A percentile compares a stretch with the other conserved stretches of the same genome.
Conservation (phyloP, 2,113 vertebrate genomes). For the Fregata magnificens region DNA sequence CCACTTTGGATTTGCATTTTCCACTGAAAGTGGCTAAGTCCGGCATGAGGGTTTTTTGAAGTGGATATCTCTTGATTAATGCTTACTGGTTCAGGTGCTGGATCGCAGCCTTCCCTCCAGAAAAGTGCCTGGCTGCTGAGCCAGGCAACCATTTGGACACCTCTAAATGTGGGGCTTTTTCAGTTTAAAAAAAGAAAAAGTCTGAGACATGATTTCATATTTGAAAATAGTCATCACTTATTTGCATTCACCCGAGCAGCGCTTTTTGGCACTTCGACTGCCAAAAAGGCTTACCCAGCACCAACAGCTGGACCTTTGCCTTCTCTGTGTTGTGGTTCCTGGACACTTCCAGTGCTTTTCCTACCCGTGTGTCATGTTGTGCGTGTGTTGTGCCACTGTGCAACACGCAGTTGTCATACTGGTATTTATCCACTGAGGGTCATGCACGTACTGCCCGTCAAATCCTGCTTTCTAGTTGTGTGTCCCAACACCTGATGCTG, state of each 20-base stretch:
- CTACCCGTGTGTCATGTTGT: not conserved
- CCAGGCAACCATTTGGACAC: not conserved
- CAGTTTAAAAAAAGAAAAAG: not conserved
- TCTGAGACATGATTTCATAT: not conserved
- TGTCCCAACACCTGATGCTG: not conserved
- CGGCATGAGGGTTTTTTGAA: not conserved
- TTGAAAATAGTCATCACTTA: not conserved
- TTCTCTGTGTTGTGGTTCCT: not conserved
- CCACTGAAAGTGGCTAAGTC: not conserved
- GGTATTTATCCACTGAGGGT: slow-evolving; percentile 19
- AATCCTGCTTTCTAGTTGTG: not conserved
- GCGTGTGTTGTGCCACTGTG: not conserved
- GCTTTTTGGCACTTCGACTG: not conserved
- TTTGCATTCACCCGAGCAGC: not conserved
- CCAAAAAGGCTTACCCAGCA: not conserved
- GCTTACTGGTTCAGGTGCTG: not conserved
- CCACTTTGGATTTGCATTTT: not conserved
- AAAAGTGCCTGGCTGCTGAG: not conserved
- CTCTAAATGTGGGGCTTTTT: not conserved
- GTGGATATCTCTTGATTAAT: not conserved
- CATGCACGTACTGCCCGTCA: not conserved
- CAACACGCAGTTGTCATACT: not conserved
- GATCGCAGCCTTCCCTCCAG: not conserved
- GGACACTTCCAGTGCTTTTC: not conserved
- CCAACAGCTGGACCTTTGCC: not conserved